Evolutionary conservation across 2,797 vertebrate species (phyloP), one percentile per base, ranked within the genome.

Genomic region (Mus spretus): DNA sequence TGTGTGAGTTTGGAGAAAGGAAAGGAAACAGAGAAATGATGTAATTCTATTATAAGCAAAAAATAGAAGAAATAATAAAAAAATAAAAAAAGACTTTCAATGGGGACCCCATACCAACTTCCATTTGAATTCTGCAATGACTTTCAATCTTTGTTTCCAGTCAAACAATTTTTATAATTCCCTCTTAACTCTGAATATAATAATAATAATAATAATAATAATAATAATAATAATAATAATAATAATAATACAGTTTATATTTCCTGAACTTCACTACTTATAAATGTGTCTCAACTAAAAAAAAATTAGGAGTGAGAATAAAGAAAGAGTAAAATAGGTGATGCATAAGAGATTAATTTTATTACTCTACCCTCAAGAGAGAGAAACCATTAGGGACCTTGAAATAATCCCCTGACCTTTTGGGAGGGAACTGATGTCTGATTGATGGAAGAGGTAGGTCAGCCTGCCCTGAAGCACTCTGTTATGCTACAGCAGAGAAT

Each of bases 331-430:
- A 15, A 83, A 59, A 5, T 22, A 37, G 19, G 37, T 12, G 31
- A 61, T 9, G 72, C 50, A 86, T 57, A 90, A 88, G 67, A 93
- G 53, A 50, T 85, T 78, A 17, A 47, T 67, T 86, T 87, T 80
- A 19, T 9, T 24, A 53, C 17, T 59, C 0, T 31, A 24, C 6
- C 5, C 17, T 86, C 79, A 67, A 93, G 19, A 37, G 28, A 55
- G 63, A 31, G 53, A 34, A 80, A 75, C 20, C 17, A 37, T 53
- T n/a, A 19, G 19, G 34, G 65, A 37, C 44, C 85, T 77, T 31
- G 65, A 65, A 44, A n/a, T 4, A 2, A 9, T 50, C 28, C 12
- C n/a, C 15, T 0, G 31, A 20, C 1, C 59, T n/a, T 44, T 14
- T 34, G 50, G 47, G 40, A 50, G 70, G 67, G 59, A 63, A 55